Percentiles rank a stretch among this genome's conserved stretches.
Evolutionary conservation across 2,888 invertebrate species (phyloP).

Genomic region (Acanthosepion lycidas): DNA sequence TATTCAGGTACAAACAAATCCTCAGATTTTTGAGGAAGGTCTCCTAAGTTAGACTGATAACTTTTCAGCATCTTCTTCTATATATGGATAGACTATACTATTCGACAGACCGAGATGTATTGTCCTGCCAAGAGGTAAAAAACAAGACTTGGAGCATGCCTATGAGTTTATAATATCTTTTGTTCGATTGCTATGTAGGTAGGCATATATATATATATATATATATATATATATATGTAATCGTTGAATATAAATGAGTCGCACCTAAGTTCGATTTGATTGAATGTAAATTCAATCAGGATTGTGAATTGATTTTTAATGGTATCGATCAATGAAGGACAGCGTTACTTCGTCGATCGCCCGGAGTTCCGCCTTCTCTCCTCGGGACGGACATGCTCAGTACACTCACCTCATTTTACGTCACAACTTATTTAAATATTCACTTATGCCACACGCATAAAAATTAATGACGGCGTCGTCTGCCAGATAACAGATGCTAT

Average conservation of each 20-base stretch:
- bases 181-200: neutral
- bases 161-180: neutral
- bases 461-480: conserved; percentile 21
- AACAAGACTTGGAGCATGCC: no score
- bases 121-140: no score
- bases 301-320: neutral
- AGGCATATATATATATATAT: neutral
- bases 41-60: no score
- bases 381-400: neutral
- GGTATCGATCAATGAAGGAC: neutral
- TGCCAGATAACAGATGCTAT: conserved; percentile 6
- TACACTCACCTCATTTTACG: neutral
- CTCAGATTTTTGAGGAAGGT: no score
- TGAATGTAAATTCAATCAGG: neutral
- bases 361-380: neutral
- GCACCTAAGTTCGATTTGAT: neutral
- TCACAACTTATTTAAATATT: conserved; percentile 3
- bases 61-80: no score
- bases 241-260: neutral
- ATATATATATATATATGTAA: neutral
- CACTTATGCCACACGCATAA: neutral
- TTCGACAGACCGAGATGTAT: no score
- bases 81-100: no score
- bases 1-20: no score
- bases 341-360: neutral